Evolutionary conservation across 1,140 invertebrate genomes (phyloP), one percentile per base, ranked within the genome.

Genomic region (Oedothorax gibbosus): DNA sequence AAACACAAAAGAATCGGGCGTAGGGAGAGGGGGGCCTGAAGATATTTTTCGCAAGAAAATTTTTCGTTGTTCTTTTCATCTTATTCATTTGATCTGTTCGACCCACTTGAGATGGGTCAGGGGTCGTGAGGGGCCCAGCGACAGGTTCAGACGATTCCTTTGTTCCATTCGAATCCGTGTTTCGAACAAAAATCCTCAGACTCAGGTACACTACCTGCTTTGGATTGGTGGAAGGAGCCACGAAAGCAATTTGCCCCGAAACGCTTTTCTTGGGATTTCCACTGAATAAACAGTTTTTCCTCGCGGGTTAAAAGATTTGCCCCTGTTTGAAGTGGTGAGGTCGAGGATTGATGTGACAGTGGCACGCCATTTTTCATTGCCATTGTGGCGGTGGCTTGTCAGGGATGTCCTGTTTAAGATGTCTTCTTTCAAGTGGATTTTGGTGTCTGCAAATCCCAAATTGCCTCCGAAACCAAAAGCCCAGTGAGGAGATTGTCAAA

Each of bases 1-100:
- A n/a, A 14, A n/a, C 7, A 60, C 4, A 5, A 60, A 60, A 11
- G 57, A 21, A 66, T n/a, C 12, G n/a, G 20, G 64, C 7, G 21
- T 11, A 66, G 18, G 72, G 14, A 51, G 54, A 18, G 18, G 57
- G 57, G 57, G 12, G 57, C 12, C 57, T 62, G 72, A 18, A 51
- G 54, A 21, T 75, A 56, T 75, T 75, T 35, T 75, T 75, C 53
- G 18, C 56, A 57, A 75, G 72, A 75, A 71, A 57, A 57, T 75
- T 56, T 12, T 15, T 57, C 18, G 72, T 51, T 75, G 72, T 75
- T 75, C 72, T 75, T 75, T 75, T 64, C 75, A 50, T 68, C 35
- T 50, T 72, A 72, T 72, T 79, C 68, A 79, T 79, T 79, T 79
- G 64, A 79, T 79, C 64, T 68, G 62, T 56, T 54, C 77, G 50